phyloP scores from a whole-genome alignment of 2,113 vertebrate species.

The Carollia perspicillata region DNA sequence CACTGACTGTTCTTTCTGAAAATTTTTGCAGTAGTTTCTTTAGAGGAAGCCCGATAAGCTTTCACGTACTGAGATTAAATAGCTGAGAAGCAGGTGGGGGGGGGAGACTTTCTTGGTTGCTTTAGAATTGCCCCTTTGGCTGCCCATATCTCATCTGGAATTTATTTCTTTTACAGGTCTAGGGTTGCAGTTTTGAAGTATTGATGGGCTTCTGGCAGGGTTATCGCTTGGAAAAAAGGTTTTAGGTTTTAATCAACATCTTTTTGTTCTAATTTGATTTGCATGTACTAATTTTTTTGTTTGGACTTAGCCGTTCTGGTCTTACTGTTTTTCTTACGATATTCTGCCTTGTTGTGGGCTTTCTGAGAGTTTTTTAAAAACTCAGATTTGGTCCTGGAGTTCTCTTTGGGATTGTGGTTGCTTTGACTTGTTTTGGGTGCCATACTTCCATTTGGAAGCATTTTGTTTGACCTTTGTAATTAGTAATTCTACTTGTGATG shows the following conservation, averaged over 20 bases:
- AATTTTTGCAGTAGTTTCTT: not conserved
- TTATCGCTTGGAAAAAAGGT: slow-evolving; percentile 62
- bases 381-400: not conserved
- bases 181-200: slow-evolving; percentile 76
- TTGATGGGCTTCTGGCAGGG: slow-evolving; percentile 77
- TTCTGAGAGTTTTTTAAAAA: slow-evolving; percentile 26
- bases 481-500: not conserved
- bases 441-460: not conserved
- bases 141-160: slow-evolving; percentile 55
- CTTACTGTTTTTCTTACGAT: slow-evolving; percentile 37
- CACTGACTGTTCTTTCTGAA: not conserved
- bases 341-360: not conserved
- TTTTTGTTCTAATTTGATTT: slow-evolving; percentile 68
- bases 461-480: slow-evolving; percentile 52
- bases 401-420: slow-evolving; percentile 10
- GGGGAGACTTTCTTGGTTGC: slow-evolving; percentile 36
- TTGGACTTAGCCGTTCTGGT: slow-evolving; percentile 58
- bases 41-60: not conserved
- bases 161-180: slow-evolving; percentile 76
- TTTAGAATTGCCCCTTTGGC: not conserved
- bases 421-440: slow-evolving; percentile 8
- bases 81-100: not conserved
- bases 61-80: not conserved
- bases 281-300: slow-evolving; percentile 48
- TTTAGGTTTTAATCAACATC: slow-evolving; percentile 70